These are phyloP conservation scores for Erethizon dorsatum DNA, from an alignment of 2,797 vertebrate species.

Conservation along the genomic window DNA sequence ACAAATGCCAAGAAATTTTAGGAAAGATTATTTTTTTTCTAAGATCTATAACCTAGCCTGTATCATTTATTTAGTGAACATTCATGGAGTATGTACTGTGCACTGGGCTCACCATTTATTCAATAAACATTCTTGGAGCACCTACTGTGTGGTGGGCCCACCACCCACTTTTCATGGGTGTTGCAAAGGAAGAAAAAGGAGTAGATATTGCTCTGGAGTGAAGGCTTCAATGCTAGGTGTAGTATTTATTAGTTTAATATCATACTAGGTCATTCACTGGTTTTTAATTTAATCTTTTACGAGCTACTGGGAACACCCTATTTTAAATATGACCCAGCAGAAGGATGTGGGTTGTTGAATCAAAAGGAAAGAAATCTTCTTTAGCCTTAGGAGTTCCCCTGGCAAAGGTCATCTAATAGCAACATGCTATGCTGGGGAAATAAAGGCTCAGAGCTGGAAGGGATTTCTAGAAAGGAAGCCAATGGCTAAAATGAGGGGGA, in stretches of 20 bases:
- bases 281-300: slow-evolving; percentile 86
- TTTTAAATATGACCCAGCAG: slow-evolving; percentile 79
- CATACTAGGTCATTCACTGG: slow-evolving; percentile 74
- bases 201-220: not conserved
- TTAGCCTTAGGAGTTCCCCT: slow-evolving; percentile 35
- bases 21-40: not conserved
- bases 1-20: slow-evolving; percentile 22
- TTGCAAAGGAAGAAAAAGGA: slow-evolving; percentile 28
- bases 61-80: slow-evolving; percentile 4
- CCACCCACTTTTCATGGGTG: not conserved
- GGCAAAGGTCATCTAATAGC: not conserved
- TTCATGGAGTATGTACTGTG: not conserved
- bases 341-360: slow-evolving; percentile 66
- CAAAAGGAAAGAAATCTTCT: slow-evolving; percentile 57
- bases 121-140: not conserved
- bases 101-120: not conserved
- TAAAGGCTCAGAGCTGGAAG: not conserved
- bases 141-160: not conserved
- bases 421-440: not conserved
- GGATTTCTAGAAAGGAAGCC: slow-evolving; percentile 9
- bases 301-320: slow-evolving; percentile 70
- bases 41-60: not conserved
- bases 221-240: slow-evolving; percentile 72
- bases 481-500: not conserved
- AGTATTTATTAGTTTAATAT: slow-evolving; percentile 87